These are phyloP conservation scores for Corythornis madagascariensis DNA, from an alignment of 2,113 vertebrate species.

Conservation along the genomic window DNA sequence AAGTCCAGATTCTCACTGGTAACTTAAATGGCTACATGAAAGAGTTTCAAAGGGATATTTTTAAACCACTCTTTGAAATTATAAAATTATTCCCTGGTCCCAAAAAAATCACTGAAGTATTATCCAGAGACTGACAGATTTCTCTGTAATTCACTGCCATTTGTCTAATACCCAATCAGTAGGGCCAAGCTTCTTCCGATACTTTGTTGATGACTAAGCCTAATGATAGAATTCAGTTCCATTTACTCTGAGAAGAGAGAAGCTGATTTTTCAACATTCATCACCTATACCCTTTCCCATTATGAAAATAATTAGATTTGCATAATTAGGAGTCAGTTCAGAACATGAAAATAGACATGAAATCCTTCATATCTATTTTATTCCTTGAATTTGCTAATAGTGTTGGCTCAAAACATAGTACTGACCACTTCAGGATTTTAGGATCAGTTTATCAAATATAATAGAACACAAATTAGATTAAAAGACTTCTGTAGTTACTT, in stretches of 20 bases:
- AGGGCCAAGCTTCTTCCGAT: background rate
- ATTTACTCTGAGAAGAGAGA: background rate
- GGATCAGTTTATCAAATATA: background rate
- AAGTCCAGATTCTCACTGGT: background rate
- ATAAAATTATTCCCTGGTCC: background rate
- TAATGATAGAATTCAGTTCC: background rate
- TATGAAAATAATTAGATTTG: background rate
- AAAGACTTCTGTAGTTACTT: background rate
- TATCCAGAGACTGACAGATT: background rate
- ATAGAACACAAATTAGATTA: background rate
- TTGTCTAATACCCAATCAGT: background rate
- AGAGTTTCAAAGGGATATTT: background rate
- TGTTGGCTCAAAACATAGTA: background rate
- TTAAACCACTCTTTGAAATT: background rate
- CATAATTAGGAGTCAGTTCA: background rate
- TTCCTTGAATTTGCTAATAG: background rate
- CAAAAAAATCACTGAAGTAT: background rate
- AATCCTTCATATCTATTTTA: background rate
- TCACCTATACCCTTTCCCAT: background rate
- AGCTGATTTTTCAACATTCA: background rate
- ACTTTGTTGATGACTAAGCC: background rate
- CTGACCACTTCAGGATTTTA: background rate
- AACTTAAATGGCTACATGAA: background rate
- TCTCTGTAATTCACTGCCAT: background rate
- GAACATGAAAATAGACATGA: background rate